Conservation (phyloP, 2,113 vertebrate species). For the Ictidomys tridecemlineatus region DNA sequence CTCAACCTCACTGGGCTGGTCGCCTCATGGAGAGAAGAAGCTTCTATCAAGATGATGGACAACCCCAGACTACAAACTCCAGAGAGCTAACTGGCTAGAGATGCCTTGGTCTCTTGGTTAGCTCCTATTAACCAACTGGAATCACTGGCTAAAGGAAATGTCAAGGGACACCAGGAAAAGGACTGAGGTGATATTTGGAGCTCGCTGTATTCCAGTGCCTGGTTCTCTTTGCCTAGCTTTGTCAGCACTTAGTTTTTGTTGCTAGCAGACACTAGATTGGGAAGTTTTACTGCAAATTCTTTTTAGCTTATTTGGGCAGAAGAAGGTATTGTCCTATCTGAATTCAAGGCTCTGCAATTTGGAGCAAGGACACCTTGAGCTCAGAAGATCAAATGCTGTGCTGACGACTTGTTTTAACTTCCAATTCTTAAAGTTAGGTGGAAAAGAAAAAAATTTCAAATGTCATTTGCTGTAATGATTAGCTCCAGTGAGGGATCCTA, state of each 20-base stretch:
- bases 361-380: conserved; percentile 29
- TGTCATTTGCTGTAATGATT: conserved; percentile 62
- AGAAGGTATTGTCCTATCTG: not conserved
- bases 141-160: not conserved
- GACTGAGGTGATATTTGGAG: not conserved
- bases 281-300: not conserved
- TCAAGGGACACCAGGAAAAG: not conserved
- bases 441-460: conserved; percentile 19
- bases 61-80: not conserved
- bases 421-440: conserved; percentile 55
- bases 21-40: not conserved
- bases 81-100: not conserved
- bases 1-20: rapidly evolving
- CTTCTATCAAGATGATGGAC: not conserved
- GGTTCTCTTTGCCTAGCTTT: not conserved
- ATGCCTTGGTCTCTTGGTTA: not conserved
- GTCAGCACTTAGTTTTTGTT: not conserved
- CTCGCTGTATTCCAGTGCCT: not conserved
- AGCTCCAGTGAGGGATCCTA: conserved; percentile 43
- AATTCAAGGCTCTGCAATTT: conserved; percentile 26
- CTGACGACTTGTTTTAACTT: conserved; percentile 63
- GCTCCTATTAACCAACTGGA: not conserved
- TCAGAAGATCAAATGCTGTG: conserved; percentile 32
- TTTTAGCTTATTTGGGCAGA: not conserved
- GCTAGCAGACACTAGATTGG: not conserved